phyloP scores from a whole-genome alignment of 2,888 invertebrate species.

The Tupiocoris notatus region DNA sequence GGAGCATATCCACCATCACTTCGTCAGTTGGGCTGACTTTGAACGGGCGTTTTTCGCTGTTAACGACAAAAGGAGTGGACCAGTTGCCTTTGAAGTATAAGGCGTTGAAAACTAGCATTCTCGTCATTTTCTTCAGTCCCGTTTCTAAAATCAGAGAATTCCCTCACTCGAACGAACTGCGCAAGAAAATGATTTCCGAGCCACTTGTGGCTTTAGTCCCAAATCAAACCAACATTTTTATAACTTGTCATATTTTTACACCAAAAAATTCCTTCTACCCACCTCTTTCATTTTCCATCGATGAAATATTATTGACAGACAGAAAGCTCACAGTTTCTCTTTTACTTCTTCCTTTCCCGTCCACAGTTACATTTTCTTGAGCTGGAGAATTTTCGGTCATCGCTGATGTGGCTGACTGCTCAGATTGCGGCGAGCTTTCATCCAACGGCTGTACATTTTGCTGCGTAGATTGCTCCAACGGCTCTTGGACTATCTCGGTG shows the following conservation, averaged over 20 bases:
- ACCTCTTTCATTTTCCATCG: constrained; percentile 26
- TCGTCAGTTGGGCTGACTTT: constrained; percentile 34
- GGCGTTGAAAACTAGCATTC: constrained; percentile 52
- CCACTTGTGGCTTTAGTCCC: no score
- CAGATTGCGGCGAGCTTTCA: background rate
- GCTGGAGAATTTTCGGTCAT: background rate
- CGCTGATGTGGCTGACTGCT: background rate
- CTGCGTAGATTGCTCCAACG: no score
- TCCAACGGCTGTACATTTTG: background rate
- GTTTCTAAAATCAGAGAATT: background rate
- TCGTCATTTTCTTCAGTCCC: constrained; percentile 39
- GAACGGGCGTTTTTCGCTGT: constrained; percentile 40
- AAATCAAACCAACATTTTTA: no score
- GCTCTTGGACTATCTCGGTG: no score
- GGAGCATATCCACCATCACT: constrained; percentile 48
- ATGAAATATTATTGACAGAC: constrained; percentile 41
- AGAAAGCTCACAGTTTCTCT: background rate
- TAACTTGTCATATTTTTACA: no score
- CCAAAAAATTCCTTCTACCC: no score
- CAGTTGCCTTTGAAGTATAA: constrained; percentile 52
- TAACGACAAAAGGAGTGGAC: constrained; percentile 49
- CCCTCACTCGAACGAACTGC: no score
- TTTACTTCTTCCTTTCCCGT: background rate
- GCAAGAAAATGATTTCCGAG: no score
- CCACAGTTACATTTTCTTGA: background rate